Percentiles rank a stretch among this genome's conserved stretches.
Evolutionary conservation across 2,888 invertebrate species (phyloP).

Genomic region (Ischnus inquisitorius): DNA sequence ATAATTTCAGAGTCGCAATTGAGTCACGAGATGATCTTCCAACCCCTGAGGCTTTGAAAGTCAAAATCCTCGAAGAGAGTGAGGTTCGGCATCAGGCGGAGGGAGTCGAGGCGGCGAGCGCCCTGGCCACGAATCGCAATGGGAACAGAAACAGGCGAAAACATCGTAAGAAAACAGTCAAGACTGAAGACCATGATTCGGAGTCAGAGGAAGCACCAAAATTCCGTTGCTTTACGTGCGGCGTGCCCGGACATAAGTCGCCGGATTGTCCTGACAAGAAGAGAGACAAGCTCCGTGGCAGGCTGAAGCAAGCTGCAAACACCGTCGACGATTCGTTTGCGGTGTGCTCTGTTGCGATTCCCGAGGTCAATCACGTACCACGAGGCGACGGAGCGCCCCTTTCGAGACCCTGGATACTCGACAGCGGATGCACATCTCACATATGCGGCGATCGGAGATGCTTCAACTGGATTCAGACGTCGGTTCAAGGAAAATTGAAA

Average conservation of each 20-base stretch:
- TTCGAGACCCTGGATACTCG: slow-evolving; percentile 13
- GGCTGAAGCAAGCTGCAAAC: background rate
- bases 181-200: background rate
- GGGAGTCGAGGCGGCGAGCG: slow-evolving; percentile 16
- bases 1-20: slow-evolving; percentile 71
- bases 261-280: slow-evolving; percentile 27
- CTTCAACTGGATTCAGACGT: slow-evolving; percentile 1
- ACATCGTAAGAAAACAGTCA: background rate
- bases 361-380: background rate
- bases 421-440: slow-evolving; percentile 11
- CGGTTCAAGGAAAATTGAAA: slow-evolving; percentile 10
- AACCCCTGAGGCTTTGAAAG: slow-evolving; percentile 62
- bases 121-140: slow-evolving; percentile 1
- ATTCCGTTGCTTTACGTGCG: slow-evolving; percentile 19
- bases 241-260: slow-evolving; percentile 18
- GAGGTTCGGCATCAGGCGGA: slow-evolving; percentile 35
- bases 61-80: slow-evolving; percentile 70
- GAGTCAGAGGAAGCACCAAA: background rate
- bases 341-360: background rate
- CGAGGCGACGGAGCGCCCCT: background rate
- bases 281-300: background rate
- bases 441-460: slow-evolving; percentile 20
- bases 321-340: slow-evolving; percentile 29
- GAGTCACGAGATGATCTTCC: slow-evolving; percentile 71
- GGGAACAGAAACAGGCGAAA: background rate